phyloP scores from a whole-genome alignment of 2,113 vertebrate genomes.

The Steatornis caripensis region DNA sequence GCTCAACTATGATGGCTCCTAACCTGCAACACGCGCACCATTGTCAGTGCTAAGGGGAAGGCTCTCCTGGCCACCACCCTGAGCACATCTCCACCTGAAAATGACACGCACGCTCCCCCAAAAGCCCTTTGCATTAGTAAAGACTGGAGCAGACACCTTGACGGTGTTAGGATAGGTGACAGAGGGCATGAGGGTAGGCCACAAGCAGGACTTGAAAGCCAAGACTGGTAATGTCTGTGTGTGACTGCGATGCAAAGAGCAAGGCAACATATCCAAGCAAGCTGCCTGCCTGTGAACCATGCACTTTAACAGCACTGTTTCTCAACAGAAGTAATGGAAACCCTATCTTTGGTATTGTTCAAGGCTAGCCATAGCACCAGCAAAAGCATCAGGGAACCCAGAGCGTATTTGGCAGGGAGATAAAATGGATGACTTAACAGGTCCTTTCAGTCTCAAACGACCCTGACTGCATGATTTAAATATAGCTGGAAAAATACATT shows the following conservation, averaged over 20 bases:
- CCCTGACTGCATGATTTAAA: neutral
- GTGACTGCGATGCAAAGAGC: neutral
- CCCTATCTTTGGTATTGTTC: neutral
- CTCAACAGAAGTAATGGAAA: neutral
- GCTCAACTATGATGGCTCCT: neutral
- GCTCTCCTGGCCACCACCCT: neutral
- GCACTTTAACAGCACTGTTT: neutral
- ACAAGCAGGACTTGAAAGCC: neutral
- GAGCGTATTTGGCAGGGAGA: neutral
- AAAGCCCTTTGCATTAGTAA: neutral
- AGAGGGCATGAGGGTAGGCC: neutral
- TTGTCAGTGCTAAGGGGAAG: neutral
- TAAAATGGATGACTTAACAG: neutral
- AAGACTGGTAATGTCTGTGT: neutral
- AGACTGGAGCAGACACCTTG: neutral
- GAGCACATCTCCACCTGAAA: neutral
- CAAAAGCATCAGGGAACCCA: neutral
- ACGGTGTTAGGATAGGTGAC: neutral
- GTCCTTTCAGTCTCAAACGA: neutral
- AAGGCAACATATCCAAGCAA: neutral
- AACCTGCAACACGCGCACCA: neutral
- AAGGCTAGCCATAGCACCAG: neutral
- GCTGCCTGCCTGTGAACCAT: neutral
- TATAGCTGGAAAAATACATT: conserved; percentile 4
- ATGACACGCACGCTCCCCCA: neutral